These are phyloP conservation scores for Palythoa heliodiscus DNA, from an alignment of 92 coral and sea anemone species.

Conservation along the genomic window DNA sequence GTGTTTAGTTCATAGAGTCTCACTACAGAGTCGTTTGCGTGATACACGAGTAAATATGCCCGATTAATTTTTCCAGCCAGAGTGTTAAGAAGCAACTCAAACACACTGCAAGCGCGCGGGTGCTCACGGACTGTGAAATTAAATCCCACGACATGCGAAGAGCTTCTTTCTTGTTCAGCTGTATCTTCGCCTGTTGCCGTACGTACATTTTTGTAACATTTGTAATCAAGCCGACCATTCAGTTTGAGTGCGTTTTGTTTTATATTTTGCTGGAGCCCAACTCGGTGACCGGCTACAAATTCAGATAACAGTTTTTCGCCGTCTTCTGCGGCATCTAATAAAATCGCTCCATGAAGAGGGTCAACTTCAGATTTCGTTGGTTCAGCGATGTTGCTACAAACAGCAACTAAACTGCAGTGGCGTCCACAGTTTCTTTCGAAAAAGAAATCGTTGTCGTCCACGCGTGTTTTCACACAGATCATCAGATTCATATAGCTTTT, in stretches of 20 bases:
- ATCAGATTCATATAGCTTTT: conserved; percentile 17
- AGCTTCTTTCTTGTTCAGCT: neutral
- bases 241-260: conserved; percentile 12
- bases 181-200: neutral
- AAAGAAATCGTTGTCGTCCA: conserved; percentile 38
- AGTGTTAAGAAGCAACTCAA: conserved; percentile 30
- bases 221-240: conserved; percentile 20
- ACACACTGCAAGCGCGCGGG: conserved; percentile 40
- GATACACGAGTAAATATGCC: conserved; percentile 9
- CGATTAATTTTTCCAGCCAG: conserved; percentile 18
- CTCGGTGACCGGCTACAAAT: conserved; percentile 24
- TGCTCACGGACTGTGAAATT: conserved; percentile 39
- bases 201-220: conserved; percentile 6
- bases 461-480: conserved; percentile 34
- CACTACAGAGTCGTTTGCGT: conserved; percentile 18
- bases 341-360: conserved; percentile 21
- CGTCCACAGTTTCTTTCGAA: conserved; percentile 44
- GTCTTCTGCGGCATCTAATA: conserved; percentile 26
- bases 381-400: conserved; percentile 29
- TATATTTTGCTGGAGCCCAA: conserved; percentile 33
- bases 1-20: conserved; percentile 27
- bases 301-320: conserved; percentile 18
- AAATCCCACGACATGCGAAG: conserved; percentile 28
- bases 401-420: conserved; percentile 22
- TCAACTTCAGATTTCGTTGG: conserved; percentile 21